phyloP scores from a whole-genome alignment of 2,113 vertebrate species.

The Charadrius vociferus region DNA sequence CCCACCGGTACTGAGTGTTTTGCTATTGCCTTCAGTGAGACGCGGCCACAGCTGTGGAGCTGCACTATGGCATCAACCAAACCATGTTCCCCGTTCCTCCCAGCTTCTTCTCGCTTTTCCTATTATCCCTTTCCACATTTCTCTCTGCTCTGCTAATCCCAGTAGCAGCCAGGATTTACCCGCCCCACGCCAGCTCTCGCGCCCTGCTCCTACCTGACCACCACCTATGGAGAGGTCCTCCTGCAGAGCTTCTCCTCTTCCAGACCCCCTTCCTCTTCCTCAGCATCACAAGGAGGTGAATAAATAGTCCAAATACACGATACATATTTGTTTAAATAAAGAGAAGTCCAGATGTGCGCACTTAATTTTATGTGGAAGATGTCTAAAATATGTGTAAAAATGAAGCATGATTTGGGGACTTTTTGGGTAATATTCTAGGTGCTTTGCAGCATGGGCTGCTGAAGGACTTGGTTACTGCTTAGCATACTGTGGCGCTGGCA shows the following conservation, averaged over 20 bases:
- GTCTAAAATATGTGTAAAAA: neutral
- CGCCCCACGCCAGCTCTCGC: neutral
- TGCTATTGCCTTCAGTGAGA: neutral
- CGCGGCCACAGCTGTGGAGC: neutral
- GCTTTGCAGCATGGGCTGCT: neutral
- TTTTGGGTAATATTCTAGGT: neutral
- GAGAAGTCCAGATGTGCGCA: neutral
- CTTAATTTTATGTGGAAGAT: neutral
- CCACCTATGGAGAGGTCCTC: neutral
- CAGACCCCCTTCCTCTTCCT: neutral
- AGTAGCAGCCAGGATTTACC: neutral
- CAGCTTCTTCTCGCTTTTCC: neutral
- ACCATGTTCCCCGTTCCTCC: neutral
- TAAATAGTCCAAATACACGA: neutral
- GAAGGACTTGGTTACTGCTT: neutral
- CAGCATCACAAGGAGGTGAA: neutral
- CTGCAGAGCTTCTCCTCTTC: neutral
- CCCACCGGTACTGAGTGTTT: accelerated
- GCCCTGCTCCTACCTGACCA: neutral
- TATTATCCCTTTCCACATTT: neutral
- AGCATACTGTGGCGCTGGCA: neutral
- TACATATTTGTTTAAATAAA: neutral
- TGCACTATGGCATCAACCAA: neutral
- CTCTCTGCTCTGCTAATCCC: neutral
- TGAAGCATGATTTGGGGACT: neutral